A percentile compares a stretch with the other conserved stretches of the same genome.
Conservation (phyloP, 2,113 vertebrate genomes). For the Maccullochella peelii region DNA sequence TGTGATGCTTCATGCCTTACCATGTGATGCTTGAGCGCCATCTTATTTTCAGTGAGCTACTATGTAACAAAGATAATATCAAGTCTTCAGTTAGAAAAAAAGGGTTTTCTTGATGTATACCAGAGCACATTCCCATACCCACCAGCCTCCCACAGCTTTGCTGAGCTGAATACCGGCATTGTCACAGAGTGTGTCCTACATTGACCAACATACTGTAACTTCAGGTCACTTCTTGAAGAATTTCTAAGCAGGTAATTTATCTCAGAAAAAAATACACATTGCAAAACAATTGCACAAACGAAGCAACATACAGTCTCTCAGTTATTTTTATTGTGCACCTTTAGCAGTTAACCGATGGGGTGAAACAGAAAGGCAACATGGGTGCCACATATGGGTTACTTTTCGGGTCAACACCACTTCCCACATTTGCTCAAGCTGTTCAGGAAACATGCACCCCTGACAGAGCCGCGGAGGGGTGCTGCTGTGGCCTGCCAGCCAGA, state of each 20-base stretch:
- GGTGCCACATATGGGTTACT: slow-evolving; percentile 44
- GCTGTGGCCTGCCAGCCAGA: slow-evolving; percentile 53
- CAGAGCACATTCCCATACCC: slow-evolving; percentile 37
- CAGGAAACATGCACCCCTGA: slow-evolving; percentile 72
- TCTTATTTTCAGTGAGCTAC: slow-evolving; percentile 24
- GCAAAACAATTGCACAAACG: not conserved
- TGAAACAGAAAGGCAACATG: slow-evolving; percentile 9
- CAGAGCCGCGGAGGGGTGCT: slow-evolving; percentile 33
- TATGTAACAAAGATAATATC: slow-evolving; percentile 47
- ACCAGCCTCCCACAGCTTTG: slow-evolving; percentile 7
- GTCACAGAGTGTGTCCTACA: slow-evolving; percentile 24
- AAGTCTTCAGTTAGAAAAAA: slow-evolving; percentile 14
- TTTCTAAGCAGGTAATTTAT: not conserved
- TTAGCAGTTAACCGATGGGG: slow-evolving; percentile 57
- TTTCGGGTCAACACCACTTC: slow-evolving; percentile 74
- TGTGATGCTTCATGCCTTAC: slow-evolving; percentile 61
- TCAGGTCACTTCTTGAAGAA: not conserved
- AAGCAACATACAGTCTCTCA: not conserved
- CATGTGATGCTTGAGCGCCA: slow-evolving; percentile 58
- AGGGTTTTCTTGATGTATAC: slow-evolving; percentile 35
- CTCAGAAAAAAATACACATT: not conserved
- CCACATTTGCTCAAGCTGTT: slow-evolving; percentile 78
- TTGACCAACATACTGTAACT: not conserved
- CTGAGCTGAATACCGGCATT: slow-evolving; percentile 50
- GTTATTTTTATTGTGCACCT: slow-evolving; percentile 2